Conservation (phyloP, 2,797 vertebrate genomes). For the Labroides dimidiatus region DNA sequence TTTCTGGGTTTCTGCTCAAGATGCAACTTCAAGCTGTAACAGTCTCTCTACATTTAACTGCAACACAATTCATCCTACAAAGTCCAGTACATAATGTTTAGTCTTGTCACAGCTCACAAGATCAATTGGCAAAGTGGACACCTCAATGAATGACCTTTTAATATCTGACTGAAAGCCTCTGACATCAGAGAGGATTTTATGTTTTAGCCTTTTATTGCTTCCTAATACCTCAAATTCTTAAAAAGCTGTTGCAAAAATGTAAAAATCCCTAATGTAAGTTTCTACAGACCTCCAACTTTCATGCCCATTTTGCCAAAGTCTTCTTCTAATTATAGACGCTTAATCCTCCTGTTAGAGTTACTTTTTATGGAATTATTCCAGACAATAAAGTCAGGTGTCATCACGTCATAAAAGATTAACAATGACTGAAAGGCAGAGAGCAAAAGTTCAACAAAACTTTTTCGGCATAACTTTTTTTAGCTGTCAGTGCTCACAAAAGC, state of each 20-base stretch:
- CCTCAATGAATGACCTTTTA: not conserved
- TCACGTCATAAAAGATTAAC: not conserved
- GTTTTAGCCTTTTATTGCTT: not conserved
- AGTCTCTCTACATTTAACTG: not conserved
- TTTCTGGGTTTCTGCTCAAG: too few species aligned
- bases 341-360: not conserved
- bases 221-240: not conserved
- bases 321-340: not conserved
- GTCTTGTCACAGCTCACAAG: conserved; percentile 24
- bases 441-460: not conserved
- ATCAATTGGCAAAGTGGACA: conserved; percentile 21
- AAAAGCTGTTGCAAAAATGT: too few species aligned
- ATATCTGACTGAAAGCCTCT: not conserved
- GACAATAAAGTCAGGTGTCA: conserved; percentile 1
- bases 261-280: conserved; percentile 3
- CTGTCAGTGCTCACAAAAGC: conserved; percentile 14
- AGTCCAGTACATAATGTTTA: conserved; percentile 6
- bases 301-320: conserved; percentile 8
- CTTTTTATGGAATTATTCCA: not conserved
- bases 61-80: not conserved
- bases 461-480: not conserved
- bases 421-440: not conserved
- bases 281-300: conserved; percentile 4
- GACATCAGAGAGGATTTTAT: not conserved
- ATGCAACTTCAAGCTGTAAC: not conserved